Evolutionary conservation across 2,113 vertebrate species (phyloP), one percentile per base, ranked within the genome.

Genomic region (Apteryx mantelli): DNA sequence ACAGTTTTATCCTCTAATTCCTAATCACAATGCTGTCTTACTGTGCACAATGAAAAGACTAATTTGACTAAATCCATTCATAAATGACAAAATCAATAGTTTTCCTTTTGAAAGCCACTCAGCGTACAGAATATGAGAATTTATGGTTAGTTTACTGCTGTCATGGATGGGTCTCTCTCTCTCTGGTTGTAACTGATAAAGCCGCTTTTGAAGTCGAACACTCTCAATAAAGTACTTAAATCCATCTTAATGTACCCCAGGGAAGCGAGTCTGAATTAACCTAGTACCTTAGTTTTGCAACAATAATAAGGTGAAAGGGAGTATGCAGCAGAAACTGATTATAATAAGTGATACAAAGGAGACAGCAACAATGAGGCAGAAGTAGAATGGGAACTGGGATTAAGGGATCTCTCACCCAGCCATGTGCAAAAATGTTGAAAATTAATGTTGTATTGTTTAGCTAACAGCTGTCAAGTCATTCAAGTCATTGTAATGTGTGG

Each of bases 181-280:
- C 89, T 97, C 97, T 97, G 97, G 92, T 95, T 96, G 95, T 79
- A 97, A 97, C 97, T 98, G 98, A 98, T 98, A 98, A 98, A 98
- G 94, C 92, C 96, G 86, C 96, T 98, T 97, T 98, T 97, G 97
- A 98, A 98, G 97, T 97, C 97, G 97, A 79, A 89, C 97, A 97
- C 95, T 98, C 95, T 96, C 96, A 98, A 97, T 98, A 97, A 98
- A 97, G 91, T 95, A 97, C 94, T 96, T 97, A 97, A 98, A 98
- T 98, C 96, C 96, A 93, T 97, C 98, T 96, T 97, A 97, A 96
- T 96, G 89, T 95, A 97, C 97, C 97, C 97, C 22, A 11, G 98
- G 98, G 98, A 98, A 95, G 92, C 34, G 76, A 97, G 93, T 97
- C 88, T 98, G 97, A 97, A 97, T 98, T 98, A 98, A 97, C 97